Conservation (phyloP, 2,113 vertebrate species). For the Cyphomyrus plagiostoma region DNA sequence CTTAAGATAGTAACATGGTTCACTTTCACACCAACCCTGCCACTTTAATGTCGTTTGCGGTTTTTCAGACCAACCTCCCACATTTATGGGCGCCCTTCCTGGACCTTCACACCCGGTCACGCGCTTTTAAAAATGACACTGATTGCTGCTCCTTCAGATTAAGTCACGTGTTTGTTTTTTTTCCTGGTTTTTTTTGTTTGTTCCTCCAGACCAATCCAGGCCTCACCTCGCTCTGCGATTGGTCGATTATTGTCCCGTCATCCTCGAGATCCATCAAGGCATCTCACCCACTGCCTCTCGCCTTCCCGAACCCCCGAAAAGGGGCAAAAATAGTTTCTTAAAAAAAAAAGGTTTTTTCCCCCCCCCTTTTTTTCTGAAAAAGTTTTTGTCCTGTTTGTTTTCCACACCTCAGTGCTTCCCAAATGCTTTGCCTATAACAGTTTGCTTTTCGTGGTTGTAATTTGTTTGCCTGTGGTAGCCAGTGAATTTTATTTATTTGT, state of each 20-base stretch:
- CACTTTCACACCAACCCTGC: constrained; percentile 40
- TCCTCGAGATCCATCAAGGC: neutral
- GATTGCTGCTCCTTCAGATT: constrained; percentile 41
- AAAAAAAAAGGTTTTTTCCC: constrained; percentile 58
- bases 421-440: neutral
- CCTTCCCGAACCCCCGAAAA: constrained; percentile 58
- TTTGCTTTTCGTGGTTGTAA: neutral
- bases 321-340: constrained; percentile 57
- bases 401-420: constrained; percentile 20
- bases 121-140: neutral
- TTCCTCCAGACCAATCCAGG: neutral
- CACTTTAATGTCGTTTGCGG: neutral
- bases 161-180: neutral
- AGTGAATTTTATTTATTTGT: constrained; percentile 17
- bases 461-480: constrained; percentile 14
- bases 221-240: neutral
- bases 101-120: constrained; percentile 25
- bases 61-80: neutral
- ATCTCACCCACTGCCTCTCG: neutral
- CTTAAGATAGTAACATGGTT: constrained; percentile 50
- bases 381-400: neutral
- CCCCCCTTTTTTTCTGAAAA: constrained; percentile 15
- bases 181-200: neutral
- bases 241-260: neutral
- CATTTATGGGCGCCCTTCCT: constrained; percentile 28